A percentile compares a stretch with the other conserved stretches of the same genome.
These are phyloP conservation scores for Mythimna impura DNA, from an alignment of 2,888 invertebrate species.

Conservation along the genomic window DNA sequence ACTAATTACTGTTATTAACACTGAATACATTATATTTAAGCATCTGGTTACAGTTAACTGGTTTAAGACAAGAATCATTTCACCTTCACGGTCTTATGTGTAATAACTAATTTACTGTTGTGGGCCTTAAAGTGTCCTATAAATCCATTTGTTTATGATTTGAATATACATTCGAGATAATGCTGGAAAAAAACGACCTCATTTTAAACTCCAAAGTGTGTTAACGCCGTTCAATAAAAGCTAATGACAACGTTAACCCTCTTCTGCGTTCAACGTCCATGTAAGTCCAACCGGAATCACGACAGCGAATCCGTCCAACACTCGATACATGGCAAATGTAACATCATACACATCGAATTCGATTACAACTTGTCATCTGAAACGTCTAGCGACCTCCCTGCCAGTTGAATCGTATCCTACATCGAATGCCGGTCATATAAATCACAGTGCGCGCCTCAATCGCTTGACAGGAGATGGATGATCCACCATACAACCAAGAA, in stretches of 20 bases:
- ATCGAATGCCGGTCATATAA: slow-evolving; percentile 67
- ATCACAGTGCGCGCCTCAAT: slow-evolving; percentile 65
- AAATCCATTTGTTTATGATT: not conserved
- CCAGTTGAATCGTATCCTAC: slow-evolving; percentile 59
- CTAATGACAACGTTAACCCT: slow-evolving; percentile 54
- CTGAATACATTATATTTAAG: slow-evolving; percentile 13
- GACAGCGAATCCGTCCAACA: slow-evolving; percentile 42
- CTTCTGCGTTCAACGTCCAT: slow-evolving; percentile 35
- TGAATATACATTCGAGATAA: not conserved
- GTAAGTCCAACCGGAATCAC: slow-evolving; percentile 49
- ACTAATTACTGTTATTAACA: slow-evolving; percentile 16
- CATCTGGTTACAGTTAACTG: not conserved
- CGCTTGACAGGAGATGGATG: slow-evolving; percentile 71
- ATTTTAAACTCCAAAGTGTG: slow-evolving; percentile 36
- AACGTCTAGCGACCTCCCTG: slow-evolving; percentile 53
- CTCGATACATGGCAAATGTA: slow-evolving; percentile 56
- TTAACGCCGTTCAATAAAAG: slow-evolving; percentile 45
- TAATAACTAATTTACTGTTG: not conserved
- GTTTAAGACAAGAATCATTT: not conserved
- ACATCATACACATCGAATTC: slow-evolving; percentile 54
- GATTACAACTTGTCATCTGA: slow-evolving; percentile 60
- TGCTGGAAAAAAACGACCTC: slow-evolving; percentile 32
- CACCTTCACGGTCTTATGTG: not conserved
- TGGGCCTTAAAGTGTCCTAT: not conserved
- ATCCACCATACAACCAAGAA: slow-evolving; percentile 56